Base-by-base conservation (phyloP, 2,113 vertebrate genomes). In the Nothoprocta pentlandii region DNA sequence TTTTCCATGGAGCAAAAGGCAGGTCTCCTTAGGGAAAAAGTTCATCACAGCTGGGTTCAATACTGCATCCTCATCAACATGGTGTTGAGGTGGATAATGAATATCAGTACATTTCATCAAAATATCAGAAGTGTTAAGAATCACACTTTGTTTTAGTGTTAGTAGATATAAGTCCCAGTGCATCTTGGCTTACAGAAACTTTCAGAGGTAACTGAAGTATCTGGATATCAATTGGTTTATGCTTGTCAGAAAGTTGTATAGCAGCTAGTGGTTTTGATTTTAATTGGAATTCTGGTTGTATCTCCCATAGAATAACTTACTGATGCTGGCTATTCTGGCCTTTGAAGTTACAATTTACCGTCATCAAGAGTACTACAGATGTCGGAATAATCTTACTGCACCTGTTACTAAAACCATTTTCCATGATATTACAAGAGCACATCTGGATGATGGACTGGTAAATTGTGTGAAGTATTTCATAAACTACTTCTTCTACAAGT, bases 401-500 rank as follows among this genome's bases (percentile, higher is more conserved):
- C 99, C 99, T 0, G 98, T 99, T 25, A 98, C 99, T 28, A 98
- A 96, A 94, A 99, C 99, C 16, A 99, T 99, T 96, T 99, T 99
- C 97, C 99, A 99, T 79, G 98, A 99, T 86, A 98, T 99, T 93
- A 99, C 99, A 22, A 98, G 99, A 77, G 98, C 98, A 56, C 99
- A 99, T 96, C 97, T 99, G 87, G 99, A 99, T 95, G 97, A 98
- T 32, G 99, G 99, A 87, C 97, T 99, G 74, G 20, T 99, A 85
- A 98, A 97, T 94, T 99, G 99, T 97, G 96, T 98, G 97, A 99
- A 99, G 96, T 99, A 99, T 94, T 99, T 99, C 95, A 96, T 99
- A 96, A 99, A 99, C 97, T 99, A 99, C 96, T 99, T 99, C 97
- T 99, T 99, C 97, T 99, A 99, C 98, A 99, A 99, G 93, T 99